Evolutionary conservation across 2,113 vertebrate species (phyloP), one percentile per base, ranked within the genome.

Genomic region (Gymnogyps californianus): DNA sequence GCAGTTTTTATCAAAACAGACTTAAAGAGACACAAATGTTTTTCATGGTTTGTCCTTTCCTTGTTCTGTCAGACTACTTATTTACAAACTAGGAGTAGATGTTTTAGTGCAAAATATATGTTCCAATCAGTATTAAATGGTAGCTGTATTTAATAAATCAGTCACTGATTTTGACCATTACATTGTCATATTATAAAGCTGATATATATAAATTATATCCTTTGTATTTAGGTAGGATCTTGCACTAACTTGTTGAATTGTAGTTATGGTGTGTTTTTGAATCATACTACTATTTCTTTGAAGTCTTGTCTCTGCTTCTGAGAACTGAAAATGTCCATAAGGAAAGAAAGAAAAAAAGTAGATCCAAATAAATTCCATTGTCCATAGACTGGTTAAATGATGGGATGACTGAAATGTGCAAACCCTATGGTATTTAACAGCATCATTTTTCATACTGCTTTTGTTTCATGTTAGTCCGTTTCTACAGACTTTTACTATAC

Each of bases 191-290:
- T 69, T 62, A 26, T 54, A 44, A 40, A 32, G 38, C 8, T 1
- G 2, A 28, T 12, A 17, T 2, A 52, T 52, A n/a, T 5, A 7
- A 26, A 16, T 34, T 3, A 12, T 6, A 71, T 16, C 0, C 5
- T 58, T 62, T 58, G 10, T 36, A 20, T 64, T 90, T 72, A 72
- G 11, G 8, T 76, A 40, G 8, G 36, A 67, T 51, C 49, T 65
- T 82, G 6, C 21, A 77, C 26, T 55, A 75, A 32, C 22, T 31
- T 40, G 18, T 21, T 32, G 67, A 87, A 76, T 25, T n/a, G 5
- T n/a, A 77, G 13, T 28, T 87, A 11, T 2, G 3, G 4, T 24
- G 14, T 46, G 4, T 0, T 83, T 94, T 62, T 64, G 36, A 90
- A 36, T 55, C 16, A 46, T 40, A 19, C 25, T 66, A 32, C 16